A percentile compares a stretch with the other conserved stretches of the same genome.
Evolutionary conservation across 2,113 vertebrate genomes (phyloP).

Genomic region (Poeciliopsis turrubarensis): DNA sequence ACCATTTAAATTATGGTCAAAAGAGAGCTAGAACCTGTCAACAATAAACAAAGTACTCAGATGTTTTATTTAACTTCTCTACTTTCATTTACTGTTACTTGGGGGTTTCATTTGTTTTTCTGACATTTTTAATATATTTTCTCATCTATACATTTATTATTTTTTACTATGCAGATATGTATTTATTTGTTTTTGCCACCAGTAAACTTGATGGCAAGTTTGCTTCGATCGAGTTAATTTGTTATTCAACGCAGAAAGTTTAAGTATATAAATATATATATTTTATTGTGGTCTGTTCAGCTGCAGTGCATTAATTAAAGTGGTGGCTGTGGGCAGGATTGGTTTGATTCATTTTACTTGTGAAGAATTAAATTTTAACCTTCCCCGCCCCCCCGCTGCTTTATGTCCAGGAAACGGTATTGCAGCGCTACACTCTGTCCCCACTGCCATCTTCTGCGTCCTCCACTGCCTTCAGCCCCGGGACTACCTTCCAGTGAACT

Average conservation of each 20-base stretch:
- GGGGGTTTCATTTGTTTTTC: neutral
- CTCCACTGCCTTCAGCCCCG: constrained; percentile 90
- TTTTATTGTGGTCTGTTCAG: neutral
- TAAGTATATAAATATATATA: neutral
- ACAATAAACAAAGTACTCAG: neutral
- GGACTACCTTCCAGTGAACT: constrained; percentile 86
- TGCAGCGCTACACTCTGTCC: constrained; percentile 93
- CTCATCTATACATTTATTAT: neutral
- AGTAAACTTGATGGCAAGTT: neutral
- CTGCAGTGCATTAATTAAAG: neutral
- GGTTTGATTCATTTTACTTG: neutral
- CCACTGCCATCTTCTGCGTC: constrained; percentile 97
- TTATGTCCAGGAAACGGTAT: constrained; percentile 88
- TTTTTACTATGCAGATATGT: neutral
- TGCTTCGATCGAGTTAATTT: neutral
- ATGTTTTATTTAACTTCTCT: neutral
- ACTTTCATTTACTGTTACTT: neutral
- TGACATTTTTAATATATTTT: neutral
- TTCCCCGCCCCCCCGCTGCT: neutral
- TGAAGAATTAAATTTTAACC: neutral
- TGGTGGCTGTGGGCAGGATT: neutral
- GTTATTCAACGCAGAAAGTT: neutral
- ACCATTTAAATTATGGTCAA: too few relatives aligned
- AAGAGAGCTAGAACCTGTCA: neutral
- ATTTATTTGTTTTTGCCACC: neutral